phyloP scores from a whole-genome alignment of 1,140 invertebrate genomes.

The Papilio polytes region DNA sequence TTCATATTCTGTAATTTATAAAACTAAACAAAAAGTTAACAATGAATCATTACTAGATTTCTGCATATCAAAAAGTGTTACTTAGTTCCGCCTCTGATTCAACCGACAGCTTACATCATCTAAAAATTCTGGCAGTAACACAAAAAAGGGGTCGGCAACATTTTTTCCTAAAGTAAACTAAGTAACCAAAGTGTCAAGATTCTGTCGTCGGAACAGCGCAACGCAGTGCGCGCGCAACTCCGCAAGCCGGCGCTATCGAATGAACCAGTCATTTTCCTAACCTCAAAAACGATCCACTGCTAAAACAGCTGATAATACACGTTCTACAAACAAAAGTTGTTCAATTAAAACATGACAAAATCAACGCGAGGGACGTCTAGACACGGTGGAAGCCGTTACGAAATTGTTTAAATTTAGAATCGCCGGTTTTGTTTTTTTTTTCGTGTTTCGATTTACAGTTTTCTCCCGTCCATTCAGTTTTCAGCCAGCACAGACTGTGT shows the following conservation, averaged over 20 bases:
- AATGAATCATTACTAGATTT: slow-evolving; percentile 2
- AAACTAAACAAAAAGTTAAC: neutral
- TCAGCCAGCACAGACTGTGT: slow-evolving; percentile 57
- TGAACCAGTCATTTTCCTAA: slow-evolving; percentile 75
- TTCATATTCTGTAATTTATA: neutral
- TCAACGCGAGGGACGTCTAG: slow-evolving; percentile 55
- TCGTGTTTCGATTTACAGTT: slow-evolving; percentile 72
- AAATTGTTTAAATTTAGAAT: slow-evolving; percentile 80
- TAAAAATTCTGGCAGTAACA: slow-evolving; percentile 24
- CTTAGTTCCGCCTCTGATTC: slow-evolving; percentile 38
- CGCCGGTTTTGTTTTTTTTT: slow-evolving; percentile 45
- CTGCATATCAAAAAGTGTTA: neutral
- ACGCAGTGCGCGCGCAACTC: slow-evolving; percentile 72
- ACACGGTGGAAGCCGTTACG: slow-evolving; percentile 68
- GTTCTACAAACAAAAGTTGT: slow-evolving; percentile 40
- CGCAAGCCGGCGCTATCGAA: slow-evolving; percentile 60
- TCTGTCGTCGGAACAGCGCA: slow-evolving; percentile 60
- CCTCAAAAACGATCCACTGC: slow-evolving; percentile 61
- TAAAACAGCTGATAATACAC: slow-evolving; percentile 71
- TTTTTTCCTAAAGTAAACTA: slow-evolving; percentile 27
- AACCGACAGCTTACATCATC: slow-evolving; percentile 30
- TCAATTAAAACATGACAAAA: slow-evolving; percentile 49
- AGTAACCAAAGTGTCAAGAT: slow-evolving; percentile 52
- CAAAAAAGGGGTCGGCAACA: slow-evolving; percentile 37
- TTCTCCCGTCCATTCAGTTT: slow-evolving; percentile 78